A percentile compares a stretch with the other conserved stretches of the same genome.
phyloP scores from a whole-genome alignment of 2,888 invertebrate genomes.

The Macrostomum cliftonense region DNA sequence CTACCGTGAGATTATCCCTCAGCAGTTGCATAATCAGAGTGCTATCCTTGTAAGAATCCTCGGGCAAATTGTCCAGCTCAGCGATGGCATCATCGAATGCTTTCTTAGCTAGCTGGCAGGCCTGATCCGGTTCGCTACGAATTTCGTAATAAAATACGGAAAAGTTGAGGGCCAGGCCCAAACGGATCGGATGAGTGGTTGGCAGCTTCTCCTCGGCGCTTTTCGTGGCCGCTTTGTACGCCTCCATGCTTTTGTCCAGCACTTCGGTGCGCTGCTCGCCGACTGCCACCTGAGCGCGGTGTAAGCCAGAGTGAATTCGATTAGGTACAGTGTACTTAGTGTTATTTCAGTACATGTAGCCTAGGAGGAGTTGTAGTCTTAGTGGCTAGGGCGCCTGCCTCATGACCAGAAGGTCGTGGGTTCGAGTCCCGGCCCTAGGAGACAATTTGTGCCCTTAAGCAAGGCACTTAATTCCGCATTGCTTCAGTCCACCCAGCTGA shows the following conservation, averaged over 20 bases:
- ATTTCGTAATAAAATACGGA: constrained; percentile 99
- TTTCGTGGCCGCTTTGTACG: constrained; percentile 5
- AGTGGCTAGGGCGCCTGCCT: too few species aligned
- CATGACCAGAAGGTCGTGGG: too few species aligned
- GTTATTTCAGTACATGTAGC: too few species aligned
- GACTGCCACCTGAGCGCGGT: constrained; percentile 69
- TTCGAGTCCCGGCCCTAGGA: too few species aligned
- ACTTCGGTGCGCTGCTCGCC: constrained; percentile 72
- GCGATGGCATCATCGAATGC: constrained; percentile 99
- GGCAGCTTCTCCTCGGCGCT: constrained; percentile 1
- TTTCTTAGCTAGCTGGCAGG: constrained; percentile 96
- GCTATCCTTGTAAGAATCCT: constrained; percentile 99
- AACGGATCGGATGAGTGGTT: constrained; percentile 56
- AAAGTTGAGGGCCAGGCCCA: constrained; percentile 97
- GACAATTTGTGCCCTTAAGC: too few species aligned
- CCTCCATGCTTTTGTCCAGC: constrained; percentile 5
- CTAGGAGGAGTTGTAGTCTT: too few species aligned
- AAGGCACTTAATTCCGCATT: too few species aligned
- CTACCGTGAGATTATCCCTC: constrained; percentile 41
- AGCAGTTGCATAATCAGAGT: constrained; percentile 99
- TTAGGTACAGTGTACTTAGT: too few species aligned
- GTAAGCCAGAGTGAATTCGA: too few species aligned
- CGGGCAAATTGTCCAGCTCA: constrained; percentile 94
- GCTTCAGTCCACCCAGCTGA: too few species aligned
- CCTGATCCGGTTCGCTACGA: constrained; percentile 91